Conservation (phyloP, 1,140 invertebrate genomes). For the Pseudomyrmex gracilis region DNA sequence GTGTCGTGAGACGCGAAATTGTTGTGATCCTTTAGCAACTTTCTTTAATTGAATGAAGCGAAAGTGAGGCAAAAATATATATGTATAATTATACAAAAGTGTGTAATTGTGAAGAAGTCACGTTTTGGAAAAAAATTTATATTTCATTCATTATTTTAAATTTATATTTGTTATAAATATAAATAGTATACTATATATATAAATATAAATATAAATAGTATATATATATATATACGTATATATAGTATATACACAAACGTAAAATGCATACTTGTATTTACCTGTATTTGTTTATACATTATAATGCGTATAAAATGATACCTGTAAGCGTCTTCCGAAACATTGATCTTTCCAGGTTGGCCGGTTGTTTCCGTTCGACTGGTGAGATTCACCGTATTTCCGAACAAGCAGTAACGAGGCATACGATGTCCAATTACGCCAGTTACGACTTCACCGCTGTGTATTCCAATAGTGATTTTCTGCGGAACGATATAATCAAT, state of each 20-base stretch:
- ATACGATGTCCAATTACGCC: conserved; percentile 98
- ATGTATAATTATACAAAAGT: conserved; percentile 7
- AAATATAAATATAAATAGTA: neutral
- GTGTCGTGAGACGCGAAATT: conserved; percentile 42
- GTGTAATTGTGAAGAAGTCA: neutral
- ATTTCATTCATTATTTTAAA: too few species aligned
- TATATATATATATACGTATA: neutral
- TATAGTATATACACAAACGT: neutral
- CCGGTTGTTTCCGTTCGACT: conserved; percentile 98
- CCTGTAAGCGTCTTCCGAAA: conserved; percentile 97
- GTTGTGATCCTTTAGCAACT: conserved; percentile 27
- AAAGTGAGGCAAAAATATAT: conserved; percentile 10
- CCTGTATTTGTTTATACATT: neutral
- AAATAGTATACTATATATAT: too few species aligned
- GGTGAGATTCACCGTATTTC: conserved; percentile 98
- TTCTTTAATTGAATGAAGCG: conserved; percentile 24
- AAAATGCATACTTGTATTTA: neutral
- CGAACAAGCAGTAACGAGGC: conserved; percentile 98
- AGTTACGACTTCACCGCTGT: conserved; percentile 98
- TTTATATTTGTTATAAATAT: too few species aligned
- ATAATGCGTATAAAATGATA: conserved; percentile 80
- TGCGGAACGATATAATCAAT: conserved; percentile 80
- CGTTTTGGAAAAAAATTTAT: neutral
- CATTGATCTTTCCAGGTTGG: conserved; percentile 95
- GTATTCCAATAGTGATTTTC: conserved; percentile 98